These are phyloP conservation scores for Phrynocephalus versicolor DNA, from an alignment of 2,113 vertebrate genomes.

Conservation along the genomic window DNA sequence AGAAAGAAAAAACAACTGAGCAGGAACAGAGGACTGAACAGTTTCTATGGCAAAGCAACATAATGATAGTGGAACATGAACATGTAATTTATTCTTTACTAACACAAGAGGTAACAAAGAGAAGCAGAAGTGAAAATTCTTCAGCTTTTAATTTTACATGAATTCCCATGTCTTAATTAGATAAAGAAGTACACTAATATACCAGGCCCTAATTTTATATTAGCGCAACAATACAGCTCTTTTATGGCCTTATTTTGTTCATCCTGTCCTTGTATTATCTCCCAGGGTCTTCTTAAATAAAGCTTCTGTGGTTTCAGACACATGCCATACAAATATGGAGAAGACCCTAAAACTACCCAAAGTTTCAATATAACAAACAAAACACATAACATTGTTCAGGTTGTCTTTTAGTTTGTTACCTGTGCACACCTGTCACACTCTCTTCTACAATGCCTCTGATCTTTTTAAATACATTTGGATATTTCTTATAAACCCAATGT, in stretches of 20 bases:
- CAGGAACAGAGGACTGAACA: not conserved
- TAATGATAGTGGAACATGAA: not conserved
- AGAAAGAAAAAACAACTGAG: not conserved
- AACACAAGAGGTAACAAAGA: not conserved
- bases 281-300: not conserved
- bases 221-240: not conserved
- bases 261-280: not conserved
- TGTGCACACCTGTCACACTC: conserved; percentile 97
- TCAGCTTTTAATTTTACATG: not conserved
- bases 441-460: conserved; percentile 97
- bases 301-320: not conserved
- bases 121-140: not conserved
- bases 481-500: conserved; percentile 99
- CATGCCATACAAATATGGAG: not conserved
- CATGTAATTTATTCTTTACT: not conserved
- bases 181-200: not conserved
- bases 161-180: not conserved
- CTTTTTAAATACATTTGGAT: conserved; percentile 96
- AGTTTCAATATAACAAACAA: not conserved
- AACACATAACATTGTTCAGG: not conserved
- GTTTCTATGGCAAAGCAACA: not conserved
- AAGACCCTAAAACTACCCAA: not conserved
- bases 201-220: not conserved
- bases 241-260: not conserved
- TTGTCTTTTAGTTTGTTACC: conserved; percentile 74